phyloP scores from a whole-genome alignment of 2,888 invertebrate species.

The Nezara viridula region DNA sequence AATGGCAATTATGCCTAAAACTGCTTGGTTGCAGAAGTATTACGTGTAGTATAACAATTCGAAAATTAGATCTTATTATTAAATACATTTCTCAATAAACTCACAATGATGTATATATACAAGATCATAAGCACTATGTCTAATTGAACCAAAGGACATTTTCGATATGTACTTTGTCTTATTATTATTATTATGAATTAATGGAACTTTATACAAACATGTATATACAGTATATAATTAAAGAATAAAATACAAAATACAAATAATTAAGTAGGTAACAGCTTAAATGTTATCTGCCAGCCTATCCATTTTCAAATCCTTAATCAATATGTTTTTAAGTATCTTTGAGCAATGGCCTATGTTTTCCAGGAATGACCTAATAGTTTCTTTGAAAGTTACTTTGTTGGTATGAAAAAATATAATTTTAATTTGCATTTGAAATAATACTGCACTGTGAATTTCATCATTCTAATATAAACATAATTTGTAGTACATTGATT shows the following conservation, averaged over 20 bases:
- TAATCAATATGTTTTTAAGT: neutral
- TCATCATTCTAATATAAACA: neutral
- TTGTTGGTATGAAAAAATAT: neutral
- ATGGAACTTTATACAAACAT: neutral
- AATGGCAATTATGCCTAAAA: slow-evolving; percentile 25
- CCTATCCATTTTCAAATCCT: neutral
- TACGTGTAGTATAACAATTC: neutral
- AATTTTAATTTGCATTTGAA: neutral
- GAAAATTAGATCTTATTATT: slow-evolving; percentile 17
- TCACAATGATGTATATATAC: slow-evolving; percentile 1
- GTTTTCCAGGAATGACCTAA: neutral
- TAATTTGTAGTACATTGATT: neutral
- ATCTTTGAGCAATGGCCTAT: neutral
- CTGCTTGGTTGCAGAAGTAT: neutral
- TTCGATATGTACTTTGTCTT: slow-evolving; percentile 18
- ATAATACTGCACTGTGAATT: neutral
- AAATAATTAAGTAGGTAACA: neutral
- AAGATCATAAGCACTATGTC: neutral
- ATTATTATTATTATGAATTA: slow-evolving; percentile 4
- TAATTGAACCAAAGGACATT: neutral
- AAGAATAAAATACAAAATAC: slow-evolving; percentile 4
- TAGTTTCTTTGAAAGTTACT: neutral
- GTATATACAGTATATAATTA: slow-evolving; percentile 1
- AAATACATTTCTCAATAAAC: slow-evolving; percentile 12
- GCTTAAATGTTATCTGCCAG: neutral